Base-by-base conservation (phyloP, 2,888 invertebrate genomes). In the Scaeva pyrastri region DNA sequence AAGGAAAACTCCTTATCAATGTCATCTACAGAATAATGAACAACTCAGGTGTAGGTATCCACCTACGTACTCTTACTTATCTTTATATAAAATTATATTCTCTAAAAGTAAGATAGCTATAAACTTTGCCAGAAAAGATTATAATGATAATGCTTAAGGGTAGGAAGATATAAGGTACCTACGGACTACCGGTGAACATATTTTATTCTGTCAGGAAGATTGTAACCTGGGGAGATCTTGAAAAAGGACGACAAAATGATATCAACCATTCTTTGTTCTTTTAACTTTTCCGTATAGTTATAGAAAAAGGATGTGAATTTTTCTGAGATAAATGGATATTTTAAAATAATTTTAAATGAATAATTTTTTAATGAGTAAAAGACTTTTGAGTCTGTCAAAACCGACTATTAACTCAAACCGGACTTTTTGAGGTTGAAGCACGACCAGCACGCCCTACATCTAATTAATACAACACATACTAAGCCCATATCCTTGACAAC, bases 1-100 rank as follows among this genome's bases (percentile, higher is more conserved):
- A 41, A 26, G 31, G 10, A 39, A 21, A 58, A 31, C 58, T 19
- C 58, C 58, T 31, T 58, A 72, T 72, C 58, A 45, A 48, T 58
- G 72, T 72, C 31, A 12, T 72, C n/a, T n/a, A n/a, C 50, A 50
- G 21, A 12, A 6, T 0, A 21, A 8, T n/a, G n/a, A 39, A 11
- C 1, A 2, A 19, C 5, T n/a, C n/a, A n/a, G n/a, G n/a, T n/a
- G n/a, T n/a, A n/a, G n/a, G n/a, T n/a, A n/a, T n/a, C n/a, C n/a
- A n/a, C n/a, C n/a, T n/a, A n/a, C n/a, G n/a, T n/a, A n/a, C n/a
- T n/a, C n/a, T n/a, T n/a, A n/a, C n/a, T n/a, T n/a, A n/a, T n/a
- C n/a, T n/a, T n/a, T n/a, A n/a, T n/a, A n/a, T n/a, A 19, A 10
- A 48, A 2, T 19, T 45, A 16, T 2, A 16, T 2, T 43, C 43